Conservation (phyloP, 1,140 invertebrate genomes). For the Harlomillsia oculata region DNA sequence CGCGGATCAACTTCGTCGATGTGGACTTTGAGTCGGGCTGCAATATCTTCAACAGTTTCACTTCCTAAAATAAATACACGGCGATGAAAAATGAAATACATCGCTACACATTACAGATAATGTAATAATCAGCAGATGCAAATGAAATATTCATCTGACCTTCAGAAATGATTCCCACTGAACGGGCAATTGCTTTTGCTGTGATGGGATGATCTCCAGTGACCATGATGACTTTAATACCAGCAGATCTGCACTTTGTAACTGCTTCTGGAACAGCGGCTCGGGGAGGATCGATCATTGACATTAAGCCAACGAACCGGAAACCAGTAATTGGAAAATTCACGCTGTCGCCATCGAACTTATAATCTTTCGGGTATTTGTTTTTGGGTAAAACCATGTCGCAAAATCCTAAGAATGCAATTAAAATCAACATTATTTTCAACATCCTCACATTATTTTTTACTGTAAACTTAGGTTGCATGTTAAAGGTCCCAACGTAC, state of each 20-base stretch:
- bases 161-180: constrained; percentile 57
- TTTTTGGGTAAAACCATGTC: constrained; percentile 45
- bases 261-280: constrained; percentile 53
- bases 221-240: constrained; percentile 70
- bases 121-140: too few relatives aligned
- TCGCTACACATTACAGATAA: too few relatives aligned
- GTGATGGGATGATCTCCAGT: constrained; percentile 66
- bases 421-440: background rate
- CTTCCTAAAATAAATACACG: constrained; percentile 40
- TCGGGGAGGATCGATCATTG: constrained; percentile 58
- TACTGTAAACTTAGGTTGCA: background rate
- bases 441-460: background rate
- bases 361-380: constrained; percentile 46
- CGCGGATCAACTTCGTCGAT: constrained; percentile 41
- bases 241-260: constrained; percentile 56
- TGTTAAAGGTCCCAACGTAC: too few relatives aligned
- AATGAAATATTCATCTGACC: constrained; percentile 45
- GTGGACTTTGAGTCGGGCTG: constrained; percentile 41
- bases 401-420: constrained; percentile 46
- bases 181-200: constrained; percentile 56
- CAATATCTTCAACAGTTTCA: constrained; percentile 50
- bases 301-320: constrained; percentile 55
- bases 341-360: constrained; percentile 47
- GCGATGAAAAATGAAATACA: background rate
- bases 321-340: constrained; percentile 52